Evolutionary conservation across 2,797 vertebrate genomes (phyloP), one percentile per base, ranked within the genome.

Genomic region (Sebastes hubbsi): DNA sequence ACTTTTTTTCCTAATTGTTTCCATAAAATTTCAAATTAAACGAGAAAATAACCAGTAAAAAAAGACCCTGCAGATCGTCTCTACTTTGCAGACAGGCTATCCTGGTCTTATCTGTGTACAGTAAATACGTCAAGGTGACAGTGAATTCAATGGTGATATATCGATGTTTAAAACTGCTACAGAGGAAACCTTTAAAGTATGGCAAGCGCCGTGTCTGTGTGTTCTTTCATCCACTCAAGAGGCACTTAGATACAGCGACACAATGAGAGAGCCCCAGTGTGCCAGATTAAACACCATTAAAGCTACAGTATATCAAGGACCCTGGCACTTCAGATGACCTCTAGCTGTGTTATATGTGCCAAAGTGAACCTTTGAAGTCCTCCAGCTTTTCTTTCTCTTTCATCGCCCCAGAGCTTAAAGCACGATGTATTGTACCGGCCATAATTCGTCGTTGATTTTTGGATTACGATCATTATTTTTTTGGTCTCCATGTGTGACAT

Each of bases 181-280:
- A 78, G 67, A 75, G 72, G 82, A 81, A 84, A 81, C 58, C 62
- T 89, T 87, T 83, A 69, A 72, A 86, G 81, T 73, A 22, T 9
- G 32, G 71, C 63, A 36, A 82, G 24, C 29, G 7, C 42, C 25
- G 10, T 13, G 46, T 32, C 18, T 54, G 65, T 32, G 65, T 54
- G 46, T 54, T 14, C 46, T 67, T 67, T 30, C 46, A 30, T 54
- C 18, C 46, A 67, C 25, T 67, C 20, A n/a, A 52, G 46, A 14
- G 25, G 25, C 27, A 30, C 65, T 30, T 63, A 27, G 24, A 12
- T 27, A 7, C 38, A 29, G 12, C 61, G 5, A 24, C 78, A 89
- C 83, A 89, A 78, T 85, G 82, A 76, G 49, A 52, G 38, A 20
- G 66, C 38, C 59, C 14, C 36, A 9, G 77, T 16, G 55, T 77